Evolutionary conservation across 2,888 invertebrate genomes (phyloP).

Genomic region (Drepana falcataria): DNA sequence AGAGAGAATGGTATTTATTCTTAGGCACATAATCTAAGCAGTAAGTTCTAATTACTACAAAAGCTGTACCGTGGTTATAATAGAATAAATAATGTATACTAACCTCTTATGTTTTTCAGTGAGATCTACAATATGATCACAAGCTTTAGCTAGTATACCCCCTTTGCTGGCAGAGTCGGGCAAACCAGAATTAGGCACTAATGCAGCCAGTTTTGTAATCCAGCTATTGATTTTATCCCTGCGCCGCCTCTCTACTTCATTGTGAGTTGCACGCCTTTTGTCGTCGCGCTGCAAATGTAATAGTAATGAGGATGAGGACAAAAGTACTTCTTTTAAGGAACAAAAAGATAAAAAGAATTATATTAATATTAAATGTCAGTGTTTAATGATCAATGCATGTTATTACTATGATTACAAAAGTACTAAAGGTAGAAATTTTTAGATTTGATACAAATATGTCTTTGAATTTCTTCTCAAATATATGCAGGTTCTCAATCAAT

Average conservation of each 20-base stretch:
- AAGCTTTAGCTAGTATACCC: slow-evolving; percentile 96
- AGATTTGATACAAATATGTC: too few species aligned
- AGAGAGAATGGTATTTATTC: neutral
- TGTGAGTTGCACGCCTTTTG: slow-evolving; percentile 93
- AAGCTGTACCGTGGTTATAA: too few species aligned
- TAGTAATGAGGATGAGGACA: too few species aligned
- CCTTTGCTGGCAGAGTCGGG: slow-evolving; percentile 89
- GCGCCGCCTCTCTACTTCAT: slow-evolving; percentile 95
- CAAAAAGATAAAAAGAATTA: too few species aligned
- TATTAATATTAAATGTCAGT: too few species aligned
- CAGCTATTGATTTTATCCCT: slow-evolving; percentile 98
- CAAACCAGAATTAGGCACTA: slow-evolving; percentile 88
- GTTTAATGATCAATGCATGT: too few species aligned
- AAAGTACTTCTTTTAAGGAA: neutral
- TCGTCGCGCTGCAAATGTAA: slow-evolving; percentile 85
- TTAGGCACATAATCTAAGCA: too few species aligned
- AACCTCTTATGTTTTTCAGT: slow-evolving; percentile 86
- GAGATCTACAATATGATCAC: slow-evolving; percentile 94
- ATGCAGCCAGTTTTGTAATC: slow-evolving; percentile 93
- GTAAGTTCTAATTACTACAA: too few species aligned
- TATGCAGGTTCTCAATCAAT: too few species aligned
- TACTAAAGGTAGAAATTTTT: too few species aligned
- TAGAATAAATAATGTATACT: slow-evolving; percentile 27
- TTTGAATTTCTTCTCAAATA: too few species aligned
- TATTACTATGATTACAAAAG: too few species aligned